Conservation (phyloP, 2,113 vertebrate species). For the Melanerpes aurifrons region DNA sequence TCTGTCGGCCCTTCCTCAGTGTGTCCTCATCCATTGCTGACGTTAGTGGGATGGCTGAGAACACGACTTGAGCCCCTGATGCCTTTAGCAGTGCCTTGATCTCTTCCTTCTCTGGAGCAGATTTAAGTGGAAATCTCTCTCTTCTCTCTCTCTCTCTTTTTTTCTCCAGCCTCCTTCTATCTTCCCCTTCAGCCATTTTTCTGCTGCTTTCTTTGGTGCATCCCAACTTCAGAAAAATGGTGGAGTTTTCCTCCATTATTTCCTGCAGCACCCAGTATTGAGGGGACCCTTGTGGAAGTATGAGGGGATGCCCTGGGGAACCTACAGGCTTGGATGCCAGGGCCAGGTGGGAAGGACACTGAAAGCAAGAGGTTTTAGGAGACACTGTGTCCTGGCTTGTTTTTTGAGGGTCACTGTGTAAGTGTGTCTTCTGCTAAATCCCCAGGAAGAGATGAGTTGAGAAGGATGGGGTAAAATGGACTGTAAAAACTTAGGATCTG, state of each 20-base stretch:
- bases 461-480: no score
- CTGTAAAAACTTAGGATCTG: not conserved
- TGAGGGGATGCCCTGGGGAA: not conserved
- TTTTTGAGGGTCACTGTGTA: not conserved
- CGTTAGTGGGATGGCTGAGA: no score
- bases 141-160: no score
- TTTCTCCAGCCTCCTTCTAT: no score
- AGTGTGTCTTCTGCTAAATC: not conserved
- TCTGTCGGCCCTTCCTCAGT: no score
- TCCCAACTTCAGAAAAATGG: not conserved
- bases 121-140: not conserved
- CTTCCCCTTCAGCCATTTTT: not conserved
- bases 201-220: not conserved
- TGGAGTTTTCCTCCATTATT: not conserved
- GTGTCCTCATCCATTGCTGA: no score
- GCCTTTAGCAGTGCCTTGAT: no score
- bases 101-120: not conserved
- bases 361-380: not conserved
- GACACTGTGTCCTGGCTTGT: not conserved
- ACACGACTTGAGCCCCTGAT: no score
- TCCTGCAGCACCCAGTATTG: fast-evolving
- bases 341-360: no score
- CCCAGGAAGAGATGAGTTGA: not conserved
- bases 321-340: not conserved
- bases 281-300: not conserved